These are phyloP conservation scores for Ormyrus labotus DNA, from an alignment of 2,888 invertebrate genomes.

Conservation along the genomic window DNA sequence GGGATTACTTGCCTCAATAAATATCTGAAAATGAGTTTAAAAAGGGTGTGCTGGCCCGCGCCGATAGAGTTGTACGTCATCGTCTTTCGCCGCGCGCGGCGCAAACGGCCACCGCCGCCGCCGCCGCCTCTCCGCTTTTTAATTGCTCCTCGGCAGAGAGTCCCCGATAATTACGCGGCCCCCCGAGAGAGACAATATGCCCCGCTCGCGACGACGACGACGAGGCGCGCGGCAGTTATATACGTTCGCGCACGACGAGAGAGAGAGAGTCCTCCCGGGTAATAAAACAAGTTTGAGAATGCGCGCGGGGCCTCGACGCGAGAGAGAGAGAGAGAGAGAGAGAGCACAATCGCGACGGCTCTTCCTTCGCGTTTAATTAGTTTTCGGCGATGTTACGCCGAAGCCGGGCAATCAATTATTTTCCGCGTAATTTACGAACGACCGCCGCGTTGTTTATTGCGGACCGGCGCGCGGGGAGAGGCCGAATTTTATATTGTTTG, in stretches of 20 bases:
- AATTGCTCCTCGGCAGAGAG: constrained; percentile 29
- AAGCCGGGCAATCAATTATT: constrained; percentile 46
- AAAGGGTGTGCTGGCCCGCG: neutral
- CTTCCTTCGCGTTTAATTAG: constrained; percentile 51
- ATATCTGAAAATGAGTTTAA: constrained; percentile 48
- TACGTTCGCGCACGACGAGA: neutral
- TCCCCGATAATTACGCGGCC: constrained; percentile 8
- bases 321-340: too few relatives aligned
- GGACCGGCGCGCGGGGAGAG: neutral
- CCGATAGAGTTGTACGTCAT: constrained; percentile 52
- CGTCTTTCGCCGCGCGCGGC: constrained; percentile 9
- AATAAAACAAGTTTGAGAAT: constrained; percentile 46
- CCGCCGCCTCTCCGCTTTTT: constrained; percentile 16
- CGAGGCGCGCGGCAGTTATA: neutral
- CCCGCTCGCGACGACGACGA: neutral
- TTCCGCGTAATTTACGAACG: constrained; percentile 40
- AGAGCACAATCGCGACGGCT: constrained; percentile 14
- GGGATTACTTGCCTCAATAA: constrained; percentile 43
- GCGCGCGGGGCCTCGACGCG: neutral
- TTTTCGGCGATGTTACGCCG: constrained; percentile 20
- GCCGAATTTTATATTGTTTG: neutral
- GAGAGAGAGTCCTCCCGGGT: neutral
- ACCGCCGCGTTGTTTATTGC: constrained; percentile 39
- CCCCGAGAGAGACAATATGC: constrained; percentile 26
- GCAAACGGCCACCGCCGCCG: too few relatives aligned